These are phyloP conservation scores for Acanthisitta chloris DNA, from an alignment of 2,113 vertebrate species.

Conservation along the genomic window DNA sequence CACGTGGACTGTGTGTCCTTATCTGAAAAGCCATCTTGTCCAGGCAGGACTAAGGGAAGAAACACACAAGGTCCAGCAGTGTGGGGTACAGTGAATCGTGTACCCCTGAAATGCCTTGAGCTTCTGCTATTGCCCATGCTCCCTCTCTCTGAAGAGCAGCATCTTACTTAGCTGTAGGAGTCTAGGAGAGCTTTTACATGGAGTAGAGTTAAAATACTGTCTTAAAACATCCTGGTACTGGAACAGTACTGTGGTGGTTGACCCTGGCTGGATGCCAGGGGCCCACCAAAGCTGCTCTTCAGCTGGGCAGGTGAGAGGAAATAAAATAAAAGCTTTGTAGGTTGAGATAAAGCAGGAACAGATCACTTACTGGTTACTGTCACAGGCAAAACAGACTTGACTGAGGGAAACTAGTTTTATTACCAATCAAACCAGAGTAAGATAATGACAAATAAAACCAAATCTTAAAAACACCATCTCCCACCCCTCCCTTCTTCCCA, in stretches of 20 bases:
- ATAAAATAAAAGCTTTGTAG: fast-evolving
- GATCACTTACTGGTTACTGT: not conserved
- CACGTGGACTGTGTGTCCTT: not conserved
- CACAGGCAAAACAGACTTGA: fast-evolving
- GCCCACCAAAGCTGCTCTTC: not conserved
- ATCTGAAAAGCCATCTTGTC: not conserved
- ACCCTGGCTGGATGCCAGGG: not conserved
- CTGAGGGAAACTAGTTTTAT: not conserved
- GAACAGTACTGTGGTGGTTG: not conserved
- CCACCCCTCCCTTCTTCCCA: not conserved
- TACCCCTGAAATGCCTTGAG: not conserved
- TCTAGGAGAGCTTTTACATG: not conserved
- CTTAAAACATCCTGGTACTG: not conserved
- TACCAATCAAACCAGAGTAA: not conserved
- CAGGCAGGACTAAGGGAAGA: not conserved
- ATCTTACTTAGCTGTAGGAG: not conserved
- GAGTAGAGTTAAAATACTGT: not conserved
- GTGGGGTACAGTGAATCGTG: too few species aligned
- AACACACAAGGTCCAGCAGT: not conserved
- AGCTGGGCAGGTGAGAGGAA: not conserved
- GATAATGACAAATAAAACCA: not conserved
- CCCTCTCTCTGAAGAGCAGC: not conserved
- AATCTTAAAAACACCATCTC: not conserved
- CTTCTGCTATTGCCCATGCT: not conserved
- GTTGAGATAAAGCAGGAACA: not conserved